Base-by-base conservation (phyloP, 2,113 vertebrate genomes). In the Notothenia rossii region DNA sequence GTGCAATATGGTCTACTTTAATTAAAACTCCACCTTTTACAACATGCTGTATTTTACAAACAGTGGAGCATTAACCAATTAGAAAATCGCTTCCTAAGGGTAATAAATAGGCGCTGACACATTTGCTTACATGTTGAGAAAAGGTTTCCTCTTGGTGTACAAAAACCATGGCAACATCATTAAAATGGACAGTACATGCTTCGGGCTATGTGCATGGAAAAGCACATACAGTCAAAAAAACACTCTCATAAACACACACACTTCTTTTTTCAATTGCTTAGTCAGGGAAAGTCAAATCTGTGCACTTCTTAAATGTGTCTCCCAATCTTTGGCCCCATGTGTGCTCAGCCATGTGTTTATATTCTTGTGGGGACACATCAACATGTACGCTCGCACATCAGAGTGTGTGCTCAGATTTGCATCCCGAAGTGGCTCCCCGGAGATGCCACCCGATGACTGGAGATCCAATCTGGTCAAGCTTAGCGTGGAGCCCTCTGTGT, bases 391-490 rank as follows among this genome's bases (percentile, higher is more conserved):
- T 13, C 70, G 43, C 59, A 51, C 40, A 40, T 25, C 49, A 5
- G 18, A 3, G 8, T 22, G 49, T 51, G 49, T 65, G 72, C 75
- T 36, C 40, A 12, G 46, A 71, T 88, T 77, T 82, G 68, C 72
- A 70, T 86, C 82, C 69, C 3, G 61, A 22, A 29, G 77, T 14
- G 54, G 45, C 83, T 82, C 83, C 80, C 56, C 5, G 4, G 78
- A 71, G 82, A 81, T 40, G 55, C 85, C 49, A 77, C 79, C 77
- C 8, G 13, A 75, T 78, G 74, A 82, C 85, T 78, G 29, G 43
- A 83, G 77, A 87, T 91, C 72, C 82, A 86, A 88, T 91, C 86
- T 78, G 80, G 79, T 75, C 80, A 72, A 81, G 88, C 78, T 90
- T 82, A 79, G 29, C 4, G 55, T 7, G 66, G 74, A 72, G 83